Conservation (phyloP, 2,888 invertebrate species). For the Limnephilus marmoratus region DNA sequence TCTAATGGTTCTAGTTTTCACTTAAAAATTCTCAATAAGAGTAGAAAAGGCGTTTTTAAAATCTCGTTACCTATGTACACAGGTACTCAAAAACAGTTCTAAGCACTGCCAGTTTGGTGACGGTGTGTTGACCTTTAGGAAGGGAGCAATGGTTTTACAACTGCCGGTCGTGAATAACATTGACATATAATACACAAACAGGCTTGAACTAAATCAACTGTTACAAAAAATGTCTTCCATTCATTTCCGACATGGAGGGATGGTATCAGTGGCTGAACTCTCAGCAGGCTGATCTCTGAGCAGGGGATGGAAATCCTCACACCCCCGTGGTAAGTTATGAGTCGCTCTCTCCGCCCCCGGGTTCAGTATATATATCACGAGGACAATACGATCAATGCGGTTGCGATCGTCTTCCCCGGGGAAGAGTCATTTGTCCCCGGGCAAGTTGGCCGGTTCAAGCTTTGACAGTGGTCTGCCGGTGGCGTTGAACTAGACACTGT, state of each 20-base stretch:
- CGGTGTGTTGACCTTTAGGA: too few relatives aligned
- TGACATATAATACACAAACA: too few relatives aligned
- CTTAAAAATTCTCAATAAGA: too few relatives aligned
- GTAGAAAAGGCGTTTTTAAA: too few relatives aligned
- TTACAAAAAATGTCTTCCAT: neutral
- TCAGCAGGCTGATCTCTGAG: neutral
- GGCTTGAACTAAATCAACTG: neutral
- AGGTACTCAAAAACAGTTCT: too few relatives aligned
- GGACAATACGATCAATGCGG: slow-evolving; percentile 10
- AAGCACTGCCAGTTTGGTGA: too few relatives aligned
- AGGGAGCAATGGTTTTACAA: too few relatives aligned
- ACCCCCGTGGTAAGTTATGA: neutral
- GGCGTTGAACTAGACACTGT: neutral
- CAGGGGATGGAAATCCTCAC: neutral
- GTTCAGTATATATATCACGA: neutral
- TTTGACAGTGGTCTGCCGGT: neutral
- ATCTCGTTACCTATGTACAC: too few relatives aligned
- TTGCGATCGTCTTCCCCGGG: neutral
- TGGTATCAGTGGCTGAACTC: neutral
- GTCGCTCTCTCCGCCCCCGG: neutral
- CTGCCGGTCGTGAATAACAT: too few relatives aligned
- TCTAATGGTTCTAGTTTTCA: too few relatives aligned
- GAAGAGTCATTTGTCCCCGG: neutral
- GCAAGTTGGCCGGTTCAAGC: neutral
- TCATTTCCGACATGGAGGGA: neutral